A percentile compares a stretch with the other conserved stretches of the same genome.
These are phyloP conservation scores for Tragulus kanchil DNA, from an alignment of 2,113 vertebrate genomes.

Conservation along the genomic window DNA sequence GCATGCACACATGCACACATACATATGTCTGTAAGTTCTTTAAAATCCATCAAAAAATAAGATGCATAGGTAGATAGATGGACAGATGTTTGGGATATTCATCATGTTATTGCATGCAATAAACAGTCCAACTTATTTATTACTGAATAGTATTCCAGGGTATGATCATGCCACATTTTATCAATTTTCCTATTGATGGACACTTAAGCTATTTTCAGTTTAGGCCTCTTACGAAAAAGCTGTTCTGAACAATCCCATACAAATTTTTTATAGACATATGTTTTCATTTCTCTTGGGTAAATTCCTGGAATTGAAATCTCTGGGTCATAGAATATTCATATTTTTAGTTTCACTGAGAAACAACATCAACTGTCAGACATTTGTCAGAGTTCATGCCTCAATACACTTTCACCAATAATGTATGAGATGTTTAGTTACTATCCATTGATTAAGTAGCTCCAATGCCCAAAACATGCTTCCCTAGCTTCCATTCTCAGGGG, in stretches of 20 bases:
- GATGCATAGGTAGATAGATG: not conserved
- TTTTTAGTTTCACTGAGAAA: slow-evolving; percentile 17
- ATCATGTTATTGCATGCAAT: not conserved
- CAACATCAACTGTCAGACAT: not conserved
- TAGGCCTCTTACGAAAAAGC: not conserved
- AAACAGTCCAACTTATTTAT: not conserved
- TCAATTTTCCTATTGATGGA: not conserved
- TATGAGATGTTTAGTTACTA: not conserved
- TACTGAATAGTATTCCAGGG: not conserved
- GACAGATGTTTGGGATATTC: not conserved
- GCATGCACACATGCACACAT: not conserved
- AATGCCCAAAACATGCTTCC: not conserved
- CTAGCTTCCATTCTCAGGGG: not conserved
- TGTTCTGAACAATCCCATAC: not conserved
- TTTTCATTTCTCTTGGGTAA: slow-evolving; percentile 43
- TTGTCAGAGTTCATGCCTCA: not conserved
- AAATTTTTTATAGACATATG: not conserved
- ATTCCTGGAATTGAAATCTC: slow-evolving; percentile 22
- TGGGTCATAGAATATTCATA: not conserved
- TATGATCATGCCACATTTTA: not conserved
- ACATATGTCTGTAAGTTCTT: not conserved
- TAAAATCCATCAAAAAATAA: not conserved
- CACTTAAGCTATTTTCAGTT: not conserved
- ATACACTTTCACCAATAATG: not conserved
- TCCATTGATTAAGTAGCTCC: not conserved